A percentile compares a stretch with the other conserved stretches of the same genome.
Conservation (phyloP, 2,113 vertebrate species). For the Gobius niger region DNA sequence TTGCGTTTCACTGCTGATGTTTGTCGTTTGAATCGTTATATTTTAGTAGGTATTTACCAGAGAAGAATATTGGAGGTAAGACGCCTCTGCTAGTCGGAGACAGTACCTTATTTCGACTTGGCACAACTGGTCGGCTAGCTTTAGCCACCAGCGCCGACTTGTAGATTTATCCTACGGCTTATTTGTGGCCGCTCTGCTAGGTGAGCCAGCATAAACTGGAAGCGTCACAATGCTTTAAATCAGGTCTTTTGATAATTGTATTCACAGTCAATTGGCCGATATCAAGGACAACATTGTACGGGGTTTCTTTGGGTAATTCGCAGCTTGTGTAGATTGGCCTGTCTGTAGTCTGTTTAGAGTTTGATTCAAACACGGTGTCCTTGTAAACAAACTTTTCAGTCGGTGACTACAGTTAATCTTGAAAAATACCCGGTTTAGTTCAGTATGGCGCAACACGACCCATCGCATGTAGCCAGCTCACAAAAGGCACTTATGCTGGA, state of each 20-base stretch:
- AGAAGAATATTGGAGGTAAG: not conserved
- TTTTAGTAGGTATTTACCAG: not conserved
- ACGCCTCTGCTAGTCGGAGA: slow-evolving; percentile 15
- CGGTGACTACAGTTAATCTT: slow-evolving; percentile 32
- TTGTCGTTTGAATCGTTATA: not conserved
- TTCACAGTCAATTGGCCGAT: slow-evolving; percentile 17
- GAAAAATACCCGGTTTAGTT: slow-evolving; percentile 11
- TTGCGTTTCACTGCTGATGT: not conserved
- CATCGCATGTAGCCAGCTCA: slow-evolving; percentile 87
- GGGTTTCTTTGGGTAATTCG: slow-evolving; percentile 33
- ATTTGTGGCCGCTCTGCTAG: slow-evolving; percentile 49
- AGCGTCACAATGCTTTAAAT: slow-evolving; percentile 50
- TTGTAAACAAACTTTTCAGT: slow-evolving; percentile 40
- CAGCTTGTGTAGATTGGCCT: slow-evolving; percentile 54
- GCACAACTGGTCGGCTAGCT: slow-evolving; percentile 58
- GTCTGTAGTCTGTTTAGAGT: slow-evolving; percentile 46
- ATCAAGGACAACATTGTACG: slow-evolving; percentile 11
- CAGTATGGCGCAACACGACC: slow-evolving; percentile 77
- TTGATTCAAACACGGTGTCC: slow-evolving; percentile 11
- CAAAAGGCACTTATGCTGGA: slow-evolving; percentile 94
- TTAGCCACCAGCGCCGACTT: slow-evolving; percentile 61
- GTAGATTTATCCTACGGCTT: slow-evolving; percentile 66
- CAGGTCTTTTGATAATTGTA: slow-evolving; percentile 6
- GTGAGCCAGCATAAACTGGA: slow-evolving; percentile 48
- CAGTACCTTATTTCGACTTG: slow-evolving; percentile 27